phyloP scores from a whole-genome alignment of 2,113 vertebrate species.

The Emberiza fucata region DNA sequence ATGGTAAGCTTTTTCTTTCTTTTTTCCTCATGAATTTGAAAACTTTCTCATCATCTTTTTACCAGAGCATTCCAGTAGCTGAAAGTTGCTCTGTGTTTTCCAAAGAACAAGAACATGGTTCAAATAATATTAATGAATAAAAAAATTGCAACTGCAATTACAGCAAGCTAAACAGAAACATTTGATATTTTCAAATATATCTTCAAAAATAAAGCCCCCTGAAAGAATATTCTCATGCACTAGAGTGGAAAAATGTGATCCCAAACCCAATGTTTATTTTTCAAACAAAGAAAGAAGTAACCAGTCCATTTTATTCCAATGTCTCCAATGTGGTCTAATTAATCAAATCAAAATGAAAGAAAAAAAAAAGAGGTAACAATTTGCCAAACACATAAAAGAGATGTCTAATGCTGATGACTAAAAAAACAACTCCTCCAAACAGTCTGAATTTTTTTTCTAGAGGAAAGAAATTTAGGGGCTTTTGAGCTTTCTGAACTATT shows the following conservation, averaged over 20 bases:
- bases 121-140: background rate
- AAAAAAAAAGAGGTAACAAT: slow-evolving; percentile 37
- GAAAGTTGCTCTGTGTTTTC: background rate
- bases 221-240: slow-evolving; percentile 47
- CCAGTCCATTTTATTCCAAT: slow-evolving; percentile 43
- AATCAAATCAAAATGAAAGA: slow-evolving; percentile 67
- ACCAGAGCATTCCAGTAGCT: background rate
- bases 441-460: slow-evolving; percentile 1
- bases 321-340: slow-evolving; percentile 71
- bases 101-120: background rate
- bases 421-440: slow-evolving; percentile 60
- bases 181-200: background rate
- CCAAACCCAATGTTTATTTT: slow-evolving; percentile 70
- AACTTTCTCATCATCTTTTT: background rate
- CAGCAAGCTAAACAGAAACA: background rate
- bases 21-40: background rate
- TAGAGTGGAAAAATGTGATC: slow-evolving; percentile 46
- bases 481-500: slow-evolving; percentile 34
- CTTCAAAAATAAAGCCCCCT: slow-evolving; percentile 1
- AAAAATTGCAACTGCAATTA: background rate
- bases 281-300: slow-evolving; percentile 64
- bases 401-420: slow-evolving; percentile 67
- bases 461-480: background rate
- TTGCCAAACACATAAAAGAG: slow-evolving; percentile 64
- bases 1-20: background rate